Evolutionary conservation across 2,797 vertebrate species (phyloP).

Genomic region (Acridotheres tristis): DNA sequence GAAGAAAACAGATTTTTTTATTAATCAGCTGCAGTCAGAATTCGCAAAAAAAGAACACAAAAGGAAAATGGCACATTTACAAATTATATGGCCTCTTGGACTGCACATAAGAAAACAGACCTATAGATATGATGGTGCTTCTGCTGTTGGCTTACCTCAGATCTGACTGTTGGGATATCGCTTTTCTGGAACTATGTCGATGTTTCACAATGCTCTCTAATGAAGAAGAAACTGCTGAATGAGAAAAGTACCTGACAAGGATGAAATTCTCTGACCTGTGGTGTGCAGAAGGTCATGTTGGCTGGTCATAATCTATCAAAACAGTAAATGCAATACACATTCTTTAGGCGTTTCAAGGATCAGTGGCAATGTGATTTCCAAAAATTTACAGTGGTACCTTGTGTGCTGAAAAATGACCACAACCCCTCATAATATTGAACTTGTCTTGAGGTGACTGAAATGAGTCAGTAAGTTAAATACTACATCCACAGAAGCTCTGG

Average conservation of each 20-base stretch:
- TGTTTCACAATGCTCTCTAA: background rate
- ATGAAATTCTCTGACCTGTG: conserved; percentile 31
- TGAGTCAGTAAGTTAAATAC: conserved; percentile 27
- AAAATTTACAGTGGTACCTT: conserved; percentile 12
- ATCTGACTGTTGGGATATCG: rapidly evolving
- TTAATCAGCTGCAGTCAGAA: background rate
- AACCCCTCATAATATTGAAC: conserved; percentile 14
- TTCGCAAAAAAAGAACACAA: background rate
- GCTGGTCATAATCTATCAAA: conserved; percentile 42
- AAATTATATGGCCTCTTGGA: background rate
- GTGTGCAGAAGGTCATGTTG: conserved; percentile 6
- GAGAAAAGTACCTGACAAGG: conserved; percentile 4
- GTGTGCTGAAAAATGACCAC: background rate
- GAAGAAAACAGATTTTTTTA: background rate
- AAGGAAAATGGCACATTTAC: background rate
- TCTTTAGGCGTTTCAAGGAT: conserved; percentile 38
- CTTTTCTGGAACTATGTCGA: background rate
- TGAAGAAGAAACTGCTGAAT: conserved; percentile 26
- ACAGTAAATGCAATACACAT: background rate
- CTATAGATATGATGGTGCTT: background rate
- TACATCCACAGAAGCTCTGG: background rate
- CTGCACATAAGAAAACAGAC: background rate
- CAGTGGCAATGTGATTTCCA: conserved; percentile 22
- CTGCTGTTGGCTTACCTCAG: background rate
- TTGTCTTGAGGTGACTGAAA: conserved; percentile 19